Base-by-base conservation (phyloP, 1,140 invertebrate genomes). In the Camponotus floridanus region DNA sequence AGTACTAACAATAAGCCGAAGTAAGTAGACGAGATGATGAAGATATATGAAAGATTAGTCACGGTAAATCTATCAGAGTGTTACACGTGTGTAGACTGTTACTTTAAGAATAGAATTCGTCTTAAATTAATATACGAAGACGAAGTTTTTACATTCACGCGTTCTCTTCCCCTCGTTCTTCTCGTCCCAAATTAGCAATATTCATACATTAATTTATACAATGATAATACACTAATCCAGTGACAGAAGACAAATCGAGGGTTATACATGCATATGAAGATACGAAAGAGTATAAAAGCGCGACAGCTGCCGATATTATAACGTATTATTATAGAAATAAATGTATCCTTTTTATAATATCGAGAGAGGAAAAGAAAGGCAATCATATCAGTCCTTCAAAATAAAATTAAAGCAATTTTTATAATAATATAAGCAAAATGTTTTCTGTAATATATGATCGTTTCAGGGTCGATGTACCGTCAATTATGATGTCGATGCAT, bases 401-500 rank as follows among this genome's bases (percentile, higher is more conserved):
- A 80, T 59, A 33, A 80, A 80, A 80, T 80, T 15, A 65, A 36
- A 39, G 65, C 48, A 70, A 71, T 80, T 80, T 71, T 70, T 71
- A n/a, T 80, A 80, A 80, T 80, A 31, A 80, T 71, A 70, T 67
- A 80, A 80, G 68, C 36, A 39, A 33, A 42, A 18, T 15, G 21
- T n/a, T 55, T 57, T 70, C 48, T 71, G 78, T 70, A 61, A 70
- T 21, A 36, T 55, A 51, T 51, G 51, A 55, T 48, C 18, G 39
- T 18, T n/a, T 11, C 33, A n/a, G 39, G 15, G 26, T 7, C 18
- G 61, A 18, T 36, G 21, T 33, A 67, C 76, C 62, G n/a, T 79
- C 64, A 80, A 80, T 80, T 80, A 80, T n/a, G n/a, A 68, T 68
- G 48, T 70, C 48, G 78, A 71, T 80, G 68, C 21, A n/a, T 45